Conservation (phyloP, 2,113 vertebrate species). For the Chaetodon auriga region DNA sequence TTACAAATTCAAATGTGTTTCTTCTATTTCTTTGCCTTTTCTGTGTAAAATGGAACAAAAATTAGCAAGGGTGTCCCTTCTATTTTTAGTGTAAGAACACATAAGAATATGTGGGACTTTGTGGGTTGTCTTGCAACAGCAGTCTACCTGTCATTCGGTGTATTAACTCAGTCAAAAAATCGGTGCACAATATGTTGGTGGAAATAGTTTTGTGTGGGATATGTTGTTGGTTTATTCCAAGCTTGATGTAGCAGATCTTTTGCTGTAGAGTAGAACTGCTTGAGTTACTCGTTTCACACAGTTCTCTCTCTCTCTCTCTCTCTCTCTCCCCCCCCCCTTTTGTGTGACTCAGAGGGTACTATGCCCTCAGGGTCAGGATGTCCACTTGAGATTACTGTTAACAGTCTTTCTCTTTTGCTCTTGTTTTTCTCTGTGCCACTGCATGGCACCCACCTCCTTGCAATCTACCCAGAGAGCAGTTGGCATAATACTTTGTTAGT, state of each 20-base stretch:
- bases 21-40: background rate
- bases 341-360: conserved; percentile 56
- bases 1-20: background rate
- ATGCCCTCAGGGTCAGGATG: conserved; percentile 69
- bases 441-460: conserved; percentile 46
- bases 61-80: background rate
- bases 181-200: background rate
- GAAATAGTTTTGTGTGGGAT: conserved; percentile 23
- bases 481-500: conserved; percentile 51
- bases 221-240: conserved; percentile 18
- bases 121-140: background rate
- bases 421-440: conserved; percentile 40
- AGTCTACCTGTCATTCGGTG: background rate
- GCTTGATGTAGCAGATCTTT: conserved; percentile 35
- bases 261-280: conserved; percentile 46
- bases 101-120: background rate
- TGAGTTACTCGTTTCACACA: conserved; percentile 29
- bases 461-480: conserved; percentile 24
- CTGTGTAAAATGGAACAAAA: background rate
- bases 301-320: conserved; percentile 15
- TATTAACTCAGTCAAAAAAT: background rate
- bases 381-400: conserved; percentile 67
- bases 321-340: conserved; percentile 17
- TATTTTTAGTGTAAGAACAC: background rate
- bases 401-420: conserved; percentile 57